phyloP scores from a whole-genome alignment of 2,797 vertebrate genomes.

The Enoplosus armatus region DNA sequence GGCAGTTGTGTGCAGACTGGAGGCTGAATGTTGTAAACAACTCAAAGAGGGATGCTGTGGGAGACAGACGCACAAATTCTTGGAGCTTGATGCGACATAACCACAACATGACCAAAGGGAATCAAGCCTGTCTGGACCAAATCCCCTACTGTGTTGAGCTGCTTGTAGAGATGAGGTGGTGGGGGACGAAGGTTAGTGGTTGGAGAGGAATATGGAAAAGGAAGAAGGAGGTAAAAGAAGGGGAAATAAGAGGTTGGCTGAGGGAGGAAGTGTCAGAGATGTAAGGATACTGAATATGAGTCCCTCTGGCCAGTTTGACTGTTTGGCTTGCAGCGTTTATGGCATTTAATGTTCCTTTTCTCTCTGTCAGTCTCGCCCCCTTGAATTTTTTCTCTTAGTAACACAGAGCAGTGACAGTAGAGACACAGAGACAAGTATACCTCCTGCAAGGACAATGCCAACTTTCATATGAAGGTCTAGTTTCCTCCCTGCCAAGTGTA shows the following conservation, averaged over 20 bases:
- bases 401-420: conserved; percentile 17
- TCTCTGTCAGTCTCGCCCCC: conserved; percentile 7
- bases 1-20: conserved; percentile 8
- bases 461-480: conserved; percentile 38
- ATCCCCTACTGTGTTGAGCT: conserved; percentile 22
- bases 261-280: conserved; percentile 5
- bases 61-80: conserved; percentile 30
- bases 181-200: background rate
- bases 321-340: conserved; percentile 7
- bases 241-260: background rate
- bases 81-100: conserved; percentile 37
- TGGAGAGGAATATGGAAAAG: conserved; percentile 7
- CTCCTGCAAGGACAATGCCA: conserved; percentile 45
- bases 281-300: background rate
- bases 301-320: conserved; percentile 15
- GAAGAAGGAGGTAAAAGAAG: background rate
- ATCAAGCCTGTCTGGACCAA: conserved; percentile 10
- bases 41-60: conserved; percentile 20
- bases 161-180: conserved; percentile 8
- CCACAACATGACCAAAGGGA: conserved; percentile 41
- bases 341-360: conserved; percentile 36
- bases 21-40: conserved; percentile 30
- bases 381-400: conserved; percentile 16
- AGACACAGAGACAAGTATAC: conserved; percentile 23
- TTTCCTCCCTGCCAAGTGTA: conserved; percentile 37